A percentile compares a stretch with the other conserved stretches of the same genome.
phyloP scores from a whole-genome alignment of 2,113 vertebrate genomes.

The Gasterosteus aculeatus region DNA sequence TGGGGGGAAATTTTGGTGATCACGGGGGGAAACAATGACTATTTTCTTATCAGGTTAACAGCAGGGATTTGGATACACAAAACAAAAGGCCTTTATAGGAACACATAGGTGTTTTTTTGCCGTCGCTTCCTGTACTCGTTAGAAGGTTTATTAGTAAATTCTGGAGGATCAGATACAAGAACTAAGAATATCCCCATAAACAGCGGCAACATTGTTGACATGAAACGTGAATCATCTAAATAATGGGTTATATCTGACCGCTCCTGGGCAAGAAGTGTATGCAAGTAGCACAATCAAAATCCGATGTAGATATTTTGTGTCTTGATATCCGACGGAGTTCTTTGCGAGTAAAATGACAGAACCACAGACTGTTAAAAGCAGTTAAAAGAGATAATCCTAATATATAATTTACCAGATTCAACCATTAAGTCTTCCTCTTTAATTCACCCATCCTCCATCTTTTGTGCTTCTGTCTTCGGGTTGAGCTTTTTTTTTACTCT shows the following conservation, averaged over 20 bases:
- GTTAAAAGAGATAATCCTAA: not conserved
- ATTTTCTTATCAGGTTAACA: not conserved
- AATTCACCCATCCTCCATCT: slow-evolving; percentile 4
- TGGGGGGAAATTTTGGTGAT: not conserved
- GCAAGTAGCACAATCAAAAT: too few relatives aligned
- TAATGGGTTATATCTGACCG: too few relatives aligned
- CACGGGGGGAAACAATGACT: too few relatives aligned
- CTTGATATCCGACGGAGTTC: not conserved
- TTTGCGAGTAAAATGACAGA: not conserved
- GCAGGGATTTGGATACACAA: not conserved
- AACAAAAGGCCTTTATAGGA: not conserved
- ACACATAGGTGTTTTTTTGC: not conserved
- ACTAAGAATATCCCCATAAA: not conserved
- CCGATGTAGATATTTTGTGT: not conserved
- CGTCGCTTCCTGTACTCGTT: not conserved
- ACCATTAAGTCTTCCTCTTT: not conserved
- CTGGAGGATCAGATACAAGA: not conserved
- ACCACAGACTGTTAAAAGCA: not conserved
- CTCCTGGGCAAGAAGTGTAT: too few relatives aligned
- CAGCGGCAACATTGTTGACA: not conserved
- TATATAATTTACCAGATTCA: not conserved
- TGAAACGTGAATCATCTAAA: not conserved
- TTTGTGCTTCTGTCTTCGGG: not conserved
- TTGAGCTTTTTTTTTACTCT: not conserved
- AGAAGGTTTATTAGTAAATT: not conserved